A percentile compares a stretch with the other conserved stretches of the same genome.
These are phyloP conservation scores for Paramuricea clavata DNA, from an alignment of 92 coral and sea anemone genomes.

Conservation along the genomic window DNA sequence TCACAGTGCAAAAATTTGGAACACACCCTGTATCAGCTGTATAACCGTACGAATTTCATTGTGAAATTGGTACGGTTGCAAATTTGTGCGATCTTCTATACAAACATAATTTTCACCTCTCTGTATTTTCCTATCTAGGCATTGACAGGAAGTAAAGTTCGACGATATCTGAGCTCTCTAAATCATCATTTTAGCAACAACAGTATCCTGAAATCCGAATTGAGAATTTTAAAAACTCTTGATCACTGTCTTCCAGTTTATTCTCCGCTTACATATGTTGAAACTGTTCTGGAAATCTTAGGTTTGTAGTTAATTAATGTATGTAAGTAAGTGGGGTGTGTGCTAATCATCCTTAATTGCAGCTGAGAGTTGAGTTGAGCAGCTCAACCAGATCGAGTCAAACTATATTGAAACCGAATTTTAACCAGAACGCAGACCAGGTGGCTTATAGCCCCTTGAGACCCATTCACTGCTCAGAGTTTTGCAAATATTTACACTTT, in stretches of 20 bases:
- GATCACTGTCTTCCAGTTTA: slow-evolving; percentile 79
- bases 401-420: not conserved
- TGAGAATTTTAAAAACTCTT: slow-evolving; percentile 85
- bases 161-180: slow-evolving; percentile 88
- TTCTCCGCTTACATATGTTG: slow-evolving; percentile 89
- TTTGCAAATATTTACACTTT: no score
- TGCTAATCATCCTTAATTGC: no score
- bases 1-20: no score
- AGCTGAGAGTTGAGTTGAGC: no score
- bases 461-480: not conserved
- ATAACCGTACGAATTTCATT: no score
- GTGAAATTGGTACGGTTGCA: no score
- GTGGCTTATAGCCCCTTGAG: no score
- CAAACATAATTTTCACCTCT: no score
- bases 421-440: not conserved
- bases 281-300: slow-evolving; percentile 89
- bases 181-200: slow-evolving; percentile 84
- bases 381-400: no score
- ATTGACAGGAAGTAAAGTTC: slow-evolving; percentile 84
- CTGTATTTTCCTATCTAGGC: slow-evolving; percentile 59
- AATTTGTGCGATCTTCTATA: no score
- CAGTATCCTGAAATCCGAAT: slow-evolving; percentile 92
- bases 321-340: not conserved
- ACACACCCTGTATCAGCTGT: no score
- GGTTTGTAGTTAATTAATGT: slow-evolving; percentile 55